phyloP scores from a whole-genome alignment of 2,797 vertebrate species.

The Salmo trutta region DNA sequence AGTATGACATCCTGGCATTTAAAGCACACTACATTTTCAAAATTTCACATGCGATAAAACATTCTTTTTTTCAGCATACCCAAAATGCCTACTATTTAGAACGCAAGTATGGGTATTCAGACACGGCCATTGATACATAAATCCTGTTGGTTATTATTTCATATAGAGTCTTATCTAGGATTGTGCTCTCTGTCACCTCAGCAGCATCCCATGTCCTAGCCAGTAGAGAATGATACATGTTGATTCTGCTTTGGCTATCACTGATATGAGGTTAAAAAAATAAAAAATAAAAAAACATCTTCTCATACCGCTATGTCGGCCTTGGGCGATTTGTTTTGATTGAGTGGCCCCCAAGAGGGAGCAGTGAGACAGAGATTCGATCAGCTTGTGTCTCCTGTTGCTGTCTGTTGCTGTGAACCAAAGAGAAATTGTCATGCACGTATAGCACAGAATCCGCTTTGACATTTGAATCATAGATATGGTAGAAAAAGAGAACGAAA shows the following conservation, averaged over 20 bases:
- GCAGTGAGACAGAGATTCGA: neutral
- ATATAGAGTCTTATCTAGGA: neutral
- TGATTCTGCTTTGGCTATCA: neutral
- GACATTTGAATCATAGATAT: neutral
- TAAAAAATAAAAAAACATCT: neutral
- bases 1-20: too few relatives aligned
- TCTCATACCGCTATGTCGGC: neutral
- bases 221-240: neutral
- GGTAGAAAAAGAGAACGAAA: neutral
- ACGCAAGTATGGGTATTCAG: too few relatives aligned
- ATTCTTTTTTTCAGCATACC: too few relatives aligned
- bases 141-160: neutral
- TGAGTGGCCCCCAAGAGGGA: constrained; percentile 1
- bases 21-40: too few relatives aligned
- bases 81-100: too few relatives aligned
- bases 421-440: neutral
- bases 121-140: neutral
- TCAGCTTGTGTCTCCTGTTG: constrained; percentile 1
- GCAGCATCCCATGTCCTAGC: neutral
- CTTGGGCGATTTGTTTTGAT: constrained; percentile 1
- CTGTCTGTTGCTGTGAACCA: neutral
- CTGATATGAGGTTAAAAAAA: neutral
- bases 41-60: too few relatives aligned
- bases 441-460: neutral
- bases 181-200: neutral